Conservation (phyloP, 2,888 invertebrate genomes). For the Phalangium opilio region DNA sequence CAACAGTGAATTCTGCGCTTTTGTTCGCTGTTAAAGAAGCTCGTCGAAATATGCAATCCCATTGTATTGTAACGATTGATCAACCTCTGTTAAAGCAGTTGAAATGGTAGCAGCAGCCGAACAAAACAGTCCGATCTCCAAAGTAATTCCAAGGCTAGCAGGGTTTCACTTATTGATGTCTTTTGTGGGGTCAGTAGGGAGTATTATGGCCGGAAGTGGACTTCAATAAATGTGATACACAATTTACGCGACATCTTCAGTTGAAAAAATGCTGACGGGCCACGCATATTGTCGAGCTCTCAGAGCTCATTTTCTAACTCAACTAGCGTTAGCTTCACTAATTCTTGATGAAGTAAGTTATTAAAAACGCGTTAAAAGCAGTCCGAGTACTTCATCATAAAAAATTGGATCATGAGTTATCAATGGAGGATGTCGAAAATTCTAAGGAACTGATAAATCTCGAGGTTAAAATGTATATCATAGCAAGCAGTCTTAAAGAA, state of each 20-base stretch:
- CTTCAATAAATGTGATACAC: conserved; percentile 14
- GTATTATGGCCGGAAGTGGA: no score
- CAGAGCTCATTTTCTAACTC: conserved; percentile 15
- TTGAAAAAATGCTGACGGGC: conserved; percentile 15
- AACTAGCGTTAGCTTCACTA: not conserved
- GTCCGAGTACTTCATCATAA: no score
- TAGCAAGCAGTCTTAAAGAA: no score
- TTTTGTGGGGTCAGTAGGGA: conserved; percentile 14
- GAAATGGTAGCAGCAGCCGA: no score
- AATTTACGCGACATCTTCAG: conserved; percentile 11
- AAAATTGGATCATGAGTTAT: no score
- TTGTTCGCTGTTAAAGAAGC: conserved; percentile 5
- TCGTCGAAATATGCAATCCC: not conserved
- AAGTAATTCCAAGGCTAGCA: no score
- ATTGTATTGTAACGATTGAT: conserved; percentile 14
- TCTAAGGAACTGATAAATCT: no score
- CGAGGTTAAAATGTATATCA: no score
- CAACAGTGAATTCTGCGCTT: conserved; percentile 13
- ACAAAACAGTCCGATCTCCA: no score
- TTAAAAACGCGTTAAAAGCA: not conserved
- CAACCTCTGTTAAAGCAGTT: no score
- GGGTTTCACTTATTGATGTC: no score
- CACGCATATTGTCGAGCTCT: conserved; percentile 15
- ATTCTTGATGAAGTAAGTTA: not conserved
- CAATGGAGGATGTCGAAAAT: no score